Evolutionary conservation across 2,113 vertebrate genomes (phyloP), one percentile per base, ranked within the genome.

Genomic region (Cromileptes altivelis): DNA sequence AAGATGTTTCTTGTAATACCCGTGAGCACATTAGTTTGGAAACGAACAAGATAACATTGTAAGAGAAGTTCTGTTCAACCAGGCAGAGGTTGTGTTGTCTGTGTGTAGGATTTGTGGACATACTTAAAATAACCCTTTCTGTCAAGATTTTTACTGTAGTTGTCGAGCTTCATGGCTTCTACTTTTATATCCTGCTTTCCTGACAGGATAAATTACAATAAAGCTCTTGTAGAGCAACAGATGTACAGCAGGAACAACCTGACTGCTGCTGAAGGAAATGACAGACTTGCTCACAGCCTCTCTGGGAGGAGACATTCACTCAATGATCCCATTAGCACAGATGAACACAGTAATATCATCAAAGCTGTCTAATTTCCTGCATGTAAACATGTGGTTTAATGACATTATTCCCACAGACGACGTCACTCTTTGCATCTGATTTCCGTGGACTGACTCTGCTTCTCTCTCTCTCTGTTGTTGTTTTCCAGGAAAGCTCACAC

Each of bases 401-500:
- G 12, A 69, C 78, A 67, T 87, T 45, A 70, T 70, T 81, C 70
- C 70, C 52, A 33, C 67, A 62, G 60, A 63, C 49, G 6, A 40
- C 58, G 45, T 50, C 17, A 12, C 1, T 8, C 9, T 61, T 21
- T 79, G 40, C 25, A 83, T 42, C 13, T 57, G 67, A n/a, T 71
- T 72, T 71, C 72, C 6, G 8, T 50, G 61, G 4, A 72, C 42
- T 82, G 63, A 75, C 47, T 68, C 37, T 67, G 6, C 6, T 2
- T 71, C 52, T 80, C 42, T 84, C 85, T 69, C 27, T 72, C 33
- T n/a, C 84, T 94, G 25, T 17, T 90, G 5, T 92, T 75, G 6
- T 84, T 2, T 78, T 78, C 12, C 81, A 99, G 98, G 98, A 95
- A 99, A 98, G 94, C 97, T 98, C 94, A 97, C 97, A 82, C 97